A percentile compares a stretch with the other conserved stretches of the same genome.
Conservation (phyloP, 2,113 vertebrate genomes). For the Clarias magur region DNA sequence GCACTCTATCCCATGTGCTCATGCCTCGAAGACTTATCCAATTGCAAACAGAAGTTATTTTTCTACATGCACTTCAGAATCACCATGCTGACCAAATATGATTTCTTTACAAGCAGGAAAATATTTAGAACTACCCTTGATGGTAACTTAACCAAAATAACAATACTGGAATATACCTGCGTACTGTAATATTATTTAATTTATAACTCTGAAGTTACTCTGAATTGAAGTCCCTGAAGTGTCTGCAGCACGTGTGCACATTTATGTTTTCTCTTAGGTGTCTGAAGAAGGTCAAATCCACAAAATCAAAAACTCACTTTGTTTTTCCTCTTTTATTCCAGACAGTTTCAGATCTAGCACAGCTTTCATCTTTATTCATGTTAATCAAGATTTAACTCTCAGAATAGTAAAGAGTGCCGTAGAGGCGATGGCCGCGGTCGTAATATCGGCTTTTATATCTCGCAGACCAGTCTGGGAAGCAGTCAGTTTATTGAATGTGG, state of each 20-base stretch:
- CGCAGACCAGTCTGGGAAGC: not conserved
- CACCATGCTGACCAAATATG: conserved; percentile 17
- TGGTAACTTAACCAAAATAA: conserved; percentile 32
- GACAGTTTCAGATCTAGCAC: not conserved
- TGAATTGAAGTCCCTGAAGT: not conserved
- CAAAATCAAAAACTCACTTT: conserved; percentile 11
- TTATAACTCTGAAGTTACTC: not conserved
- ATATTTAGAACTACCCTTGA: conserved; percentile 24
- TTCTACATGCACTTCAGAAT: conserved; percentile 48
- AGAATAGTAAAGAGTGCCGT: not conserved
- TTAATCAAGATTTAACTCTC: conserved; percentile 5
- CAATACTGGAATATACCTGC: not conserved
- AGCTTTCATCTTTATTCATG: not conserved
- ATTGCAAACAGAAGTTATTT: conserved; percentile 52
- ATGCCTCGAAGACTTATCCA: conserved; percentile 20
- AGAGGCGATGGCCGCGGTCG: not conserved
- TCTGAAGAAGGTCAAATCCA: conserved; percentile 17
- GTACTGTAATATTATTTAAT: not conserved
- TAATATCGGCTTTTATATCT: not conserved
- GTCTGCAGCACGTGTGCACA: conserved; percentile 33
- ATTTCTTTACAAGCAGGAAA: conserved; percentile 15
- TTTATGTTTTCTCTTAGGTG: conserved; percentile 3
- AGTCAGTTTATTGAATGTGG: not conserved
- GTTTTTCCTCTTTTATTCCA: conserved; percentile 6
- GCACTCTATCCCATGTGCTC: not conserved